These are phyloP conservation scores for Odocoileus hemionus DNA, from an alignment of 2,113 vertebrate genomes.

Conservation along the genomic window DNA sequence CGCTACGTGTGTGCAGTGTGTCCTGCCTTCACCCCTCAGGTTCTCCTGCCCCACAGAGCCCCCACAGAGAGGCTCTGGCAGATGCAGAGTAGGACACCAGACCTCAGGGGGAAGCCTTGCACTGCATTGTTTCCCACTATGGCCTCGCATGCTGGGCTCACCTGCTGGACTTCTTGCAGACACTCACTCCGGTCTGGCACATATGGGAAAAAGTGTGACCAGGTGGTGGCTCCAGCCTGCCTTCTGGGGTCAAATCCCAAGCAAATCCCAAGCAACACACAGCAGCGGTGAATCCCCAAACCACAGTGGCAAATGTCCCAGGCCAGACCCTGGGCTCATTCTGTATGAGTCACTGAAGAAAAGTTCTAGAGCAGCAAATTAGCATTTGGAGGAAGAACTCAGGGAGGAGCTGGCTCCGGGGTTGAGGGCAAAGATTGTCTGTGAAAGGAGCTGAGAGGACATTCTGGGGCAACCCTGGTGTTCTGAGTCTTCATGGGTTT, in stretches of 20 bases:
- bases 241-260: not conserved
- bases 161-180: too few relatives aligned
- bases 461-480: not conserved
- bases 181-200: not conserved
- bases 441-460: not conserved
- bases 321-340: not conserved
- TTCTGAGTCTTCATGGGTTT: too few relatives aligned
- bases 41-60: not conserved
- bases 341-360: fast-evolving
- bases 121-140: not conserved
- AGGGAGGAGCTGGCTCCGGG: not conserved
- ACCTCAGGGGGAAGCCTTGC: not conserved
- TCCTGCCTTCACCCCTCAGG: not conserved
- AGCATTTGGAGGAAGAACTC: not conserved
- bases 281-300: not conserved
- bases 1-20: fast-evolving
- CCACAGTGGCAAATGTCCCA: fast-evolving
- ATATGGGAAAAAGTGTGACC: not conserved
- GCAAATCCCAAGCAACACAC: not conserved
- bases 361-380: not conserved
- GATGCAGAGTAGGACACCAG: too few relatives aligned
- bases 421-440: fast-evolving
- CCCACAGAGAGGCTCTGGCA: not conserved
- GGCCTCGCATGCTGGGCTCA: not conserved
- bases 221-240: not conserved